Evolutionary conservation across 2,888 invertebrate species (phyloP).

Genomic region (Ryuthela nishihirai): DNA sequence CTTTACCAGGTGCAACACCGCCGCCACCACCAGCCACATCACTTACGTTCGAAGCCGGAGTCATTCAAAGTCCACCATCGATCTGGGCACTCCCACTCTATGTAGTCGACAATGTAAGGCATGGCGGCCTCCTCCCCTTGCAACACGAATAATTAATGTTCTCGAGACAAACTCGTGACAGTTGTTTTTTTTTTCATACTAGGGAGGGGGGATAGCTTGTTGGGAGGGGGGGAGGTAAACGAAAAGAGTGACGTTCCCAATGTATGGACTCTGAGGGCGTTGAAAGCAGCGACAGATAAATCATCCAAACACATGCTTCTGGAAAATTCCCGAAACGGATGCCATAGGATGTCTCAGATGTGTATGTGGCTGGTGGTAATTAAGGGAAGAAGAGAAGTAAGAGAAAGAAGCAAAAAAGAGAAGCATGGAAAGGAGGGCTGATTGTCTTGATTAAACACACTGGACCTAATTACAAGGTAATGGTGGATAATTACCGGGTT

Average conservation of each 20-base stretch:
- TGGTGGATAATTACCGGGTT: constrained; percentile 20
- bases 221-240: no score
- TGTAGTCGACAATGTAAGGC: constrained; percentile 20
- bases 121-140: constrained; percentile 14
- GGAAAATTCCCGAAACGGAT: no score
- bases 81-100: constrained; percentile 11
- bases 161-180: constrained; percentile 12
- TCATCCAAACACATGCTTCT: constrained; percentile 26
- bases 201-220: no score
- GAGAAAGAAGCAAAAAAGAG: constrained; percentile 12
- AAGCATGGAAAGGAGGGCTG: constrained; percentile 28
- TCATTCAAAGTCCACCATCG: no score
- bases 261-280: no score
- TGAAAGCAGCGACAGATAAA: constrained; percentile 29
- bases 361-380: neutral
- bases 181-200: constrained; percentile 12
- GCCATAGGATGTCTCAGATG: no score
- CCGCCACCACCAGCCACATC: no score
- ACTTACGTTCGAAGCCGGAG: no score
- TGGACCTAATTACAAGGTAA: constrained; percentile 29
- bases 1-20: no score
- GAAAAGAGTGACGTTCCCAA: no score
- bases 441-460: constrained; percentile 31
- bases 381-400: neutral
- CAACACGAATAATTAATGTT: constrained; percentile 33